A percentile compares a stretch with the other conserved stretches of the same genome.
Evolutionary conservation across 2,113 vertebrate genomes (phyloP).

Genomic region (Polyodon spathula): DNA sequence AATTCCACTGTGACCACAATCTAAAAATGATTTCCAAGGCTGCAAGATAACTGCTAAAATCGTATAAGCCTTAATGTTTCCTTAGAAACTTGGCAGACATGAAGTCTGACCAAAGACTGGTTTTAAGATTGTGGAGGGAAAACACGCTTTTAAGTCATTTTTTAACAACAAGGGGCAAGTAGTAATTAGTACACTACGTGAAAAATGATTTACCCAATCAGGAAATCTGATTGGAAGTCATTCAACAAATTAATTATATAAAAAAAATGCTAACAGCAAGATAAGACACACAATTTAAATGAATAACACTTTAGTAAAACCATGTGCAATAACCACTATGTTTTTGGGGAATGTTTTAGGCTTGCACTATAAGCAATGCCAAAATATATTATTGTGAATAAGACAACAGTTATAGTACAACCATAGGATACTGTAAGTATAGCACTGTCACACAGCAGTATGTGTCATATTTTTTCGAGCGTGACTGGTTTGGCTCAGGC

Average conservation of each 20-base stretch:
- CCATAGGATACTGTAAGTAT: too few species aligned
- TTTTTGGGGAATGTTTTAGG: too few species aligned
- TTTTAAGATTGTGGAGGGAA: constrained; percentile 11
- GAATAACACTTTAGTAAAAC: too few species aligned
- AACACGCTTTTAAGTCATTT: not conserved
- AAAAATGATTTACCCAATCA: constrained; percentile 7
- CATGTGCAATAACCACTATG: too few species aligned
- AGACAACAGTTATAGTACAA: too few species aligned
- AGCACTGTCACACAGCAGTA: too few species aligned
- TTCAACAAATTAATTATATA: not conserved
- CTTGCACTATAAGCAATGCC: too few species aligned
- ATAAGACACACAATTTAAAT: not conserved
- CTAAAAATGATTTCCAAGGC: constrained; percentile 53
- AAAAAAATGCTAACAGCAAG: not conserved
- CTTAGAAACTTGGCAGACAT: constrained; percentile 40
- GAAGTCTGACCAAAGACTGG: constrained; percentile 28
- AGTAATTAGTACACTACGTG: not conserved
- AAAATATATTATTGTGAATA: too few species aligned
- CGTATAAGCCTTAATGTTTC: constrained; percentile 38
- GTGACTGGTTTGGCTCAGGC: too few species aligned
- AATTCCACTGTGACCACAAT: constrained; percentile 50
- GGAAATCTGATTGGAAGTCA: constrained; percentile 6
- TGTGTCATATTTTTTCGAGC: too few species aligned
- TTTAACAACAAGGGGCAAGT: not conserved
- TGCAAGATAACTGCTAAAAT: constrained; percentile 47